Evolutionary conservation across 2,113 vertebrate genomes (phyloP).

Genomic region (Nanorana parkeri): DNA sequence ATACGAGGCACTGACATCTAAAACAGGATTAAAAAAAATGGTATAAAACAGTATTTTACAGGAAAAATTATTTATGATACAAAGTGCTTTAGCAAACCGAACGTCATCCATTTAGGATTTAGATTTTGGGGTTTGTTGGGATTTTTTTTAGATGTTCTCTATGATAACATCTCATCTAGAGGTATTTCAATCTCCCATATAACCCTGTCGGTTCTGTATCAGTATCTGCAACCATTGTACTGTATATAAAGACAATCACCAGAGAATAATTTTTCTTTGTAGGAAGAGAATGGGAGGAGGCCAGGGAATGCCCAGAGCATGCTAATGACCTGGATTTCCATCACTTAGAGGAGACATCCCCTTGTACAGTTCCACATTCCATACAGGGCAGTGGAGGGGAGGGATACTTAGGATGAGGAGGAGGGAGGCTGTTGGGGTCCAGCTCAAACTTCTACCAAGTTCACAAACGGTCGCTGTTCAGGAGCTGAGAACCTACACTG

Average conservation of each 20-base stretch:
- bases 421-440: conserved; percentile 62
- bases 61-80: no score
- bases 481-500: background rate
- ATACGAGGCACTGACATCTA: no score
- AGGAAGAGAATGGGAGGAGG: background rate
- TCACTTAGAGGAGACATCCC: conserved; percentile 46
- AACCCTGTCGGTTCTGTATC: no score
- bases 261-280: background rate
- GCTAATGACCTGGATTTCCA: conserved; percentile 49
- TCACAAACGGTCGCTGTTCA: conserved; percentile 54
- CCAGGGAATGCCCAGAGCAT: conserved; percentile 13
- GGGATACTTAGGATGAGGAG: conserved; percentile 60
- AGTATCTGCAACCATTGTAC: no score
- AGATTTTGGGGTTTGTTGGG: no score
- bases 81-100: no score
- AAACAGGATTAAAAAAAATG: no score
- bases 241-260: background rate
- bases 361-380: conserved; percentile 62
- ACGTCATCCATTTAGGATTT: no score
- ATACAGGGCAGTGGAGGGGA: conserved; percentile 55
- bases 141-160: no score
- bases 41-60: no score
- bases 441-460: conserved; percentile 53
- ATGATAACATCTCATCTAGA: no score
- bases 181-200: no score